These are phyloP conservation scores for Halesus radiatus DNA, from an alignment of 1,140 invertebrate species.

Conservation along the genomic window DNA sequence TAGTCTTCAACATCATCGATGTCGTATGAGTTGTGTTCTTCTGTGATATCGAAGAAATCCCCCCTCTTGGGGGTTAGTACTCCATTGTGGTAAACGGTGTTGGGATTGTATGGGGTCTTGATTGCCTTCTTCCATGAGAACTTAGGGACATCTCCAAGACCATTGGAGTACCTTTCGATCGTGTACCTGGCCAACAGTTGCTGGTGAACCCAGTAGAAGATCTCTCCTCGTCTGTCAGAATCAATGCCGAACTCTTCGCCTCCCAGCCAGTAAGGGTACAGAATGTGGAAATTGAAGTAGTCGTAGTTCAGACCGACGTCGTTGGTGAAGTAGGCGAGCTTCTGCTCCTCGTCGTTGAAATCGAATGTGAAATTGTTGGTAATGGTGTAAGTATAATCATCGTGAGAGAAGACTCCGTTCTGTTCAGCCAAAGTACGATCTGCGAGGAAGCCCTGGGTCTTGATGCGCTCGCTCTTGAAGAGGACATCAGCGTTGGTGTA, in stretches of 20 bases:
- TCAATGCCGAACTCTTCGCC: conserved; percentile 55
- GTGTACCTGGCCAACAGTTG: conserved; percentile 77
- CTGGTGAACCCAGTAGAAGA: conserved; percentile 73
- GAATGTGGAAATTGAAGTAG: conserved; percentile 78
- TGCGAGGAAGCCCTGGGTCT: conserved; percentile 69
- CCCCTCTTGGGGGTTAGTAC: conserved; percentile 71
- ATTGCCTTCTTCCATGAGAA: conserved; percentile 70
- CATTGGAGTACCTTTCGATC: conserved; percentile 77
- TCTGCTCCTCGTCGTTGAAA: conserved; percentile 72
- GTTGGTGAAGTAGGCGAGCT: conserved; percentile 80
- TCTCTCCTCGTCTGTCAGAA: conserved; percentile 72
- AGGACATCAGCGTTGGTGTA: conserved; percentile 68
- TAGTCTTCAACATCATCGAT: conserved; percentile 69
- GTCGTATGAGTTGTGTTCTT: conserved; percentile 69
- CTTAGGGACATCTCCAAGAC: conserved; percentile 72
- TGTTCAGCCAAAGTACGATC: conserved; percentile 57
- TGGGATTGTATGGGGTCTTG: conserved; percentile 73
- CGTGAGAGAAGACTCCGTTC: conserved; percentile 64
- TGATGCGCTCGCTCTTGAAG: conserved; percentile 63
- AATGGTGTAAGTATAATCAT: conserved; percentile 64
- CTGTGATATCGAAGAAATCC: conserved; percentile 64
- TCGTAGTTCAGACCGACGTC: conserved; percentile 79
- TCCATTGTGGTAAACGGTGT: conserved; percentile 73
- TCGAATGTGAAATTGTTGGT: conserved; percentile 71
- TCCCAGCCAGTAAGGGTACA: conserved; percentile 77